Evolutionary conservation across 2,888 invertebrate species (phyloP), one percentile per base, ranked within the genome.

Genomic region (Oscheius myriophilus): DNA sequence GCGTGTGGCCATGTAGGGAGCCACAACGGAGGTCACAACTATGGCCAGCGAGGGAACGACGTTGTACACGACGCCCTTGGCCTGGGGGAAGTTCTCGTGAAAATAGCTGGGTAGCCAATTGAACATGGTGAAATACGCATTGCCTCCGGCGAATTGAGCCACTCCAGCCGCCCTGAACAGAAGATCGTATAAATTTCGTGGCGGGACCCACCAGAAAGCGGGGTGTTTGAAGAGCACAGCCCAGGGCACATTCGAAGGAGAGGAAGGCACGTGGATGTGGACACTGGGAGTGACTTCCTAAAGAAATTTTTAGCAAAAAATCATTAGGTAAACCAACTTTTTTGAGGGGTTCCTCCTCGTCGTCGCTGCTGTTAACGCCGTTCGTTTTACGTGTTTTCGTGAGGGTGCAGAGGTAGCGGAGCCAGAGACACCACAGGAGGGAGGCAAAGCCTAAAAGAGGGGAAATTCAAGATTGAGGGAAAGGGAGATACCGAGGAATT

Each of bases 41-140:
- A 91, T 87, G 2, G 91, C 90, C 39, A 91, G 79, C 90, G 91
- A 91, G 0, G 92, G 92, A 59, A 92, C 90, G 87, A 92, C 91
- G 86, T 92, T 92, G 74, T 91, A 92, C 54, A 92, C 89, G 91
- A 91, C 91, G 53, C 91, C 91, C 90, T 91, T 91, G 43, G 91
- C 91, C 75, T 90, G 89, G 0, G 91, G 91, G 82, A 90, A 92
- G 26, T 90, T 91, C 81, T 92, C 92, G 82, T 91, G 90, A 84
- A 92, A 92, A 86, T 91, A 92, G 52, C 91, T 91, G 45, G 92
- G 92, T 84, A 92, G 88, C 92, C 92, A 92, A 12, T 91, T 91
- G 51, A 92, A 88, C 70, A 92, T 87, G 55, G 92, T 91, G 86
- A 91, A 92, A 86, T 91, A 92, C 78, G 91, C 91, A 87, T 91